phyloP scores from a whole-genome alignment of 2,113 vertebrate genomes.

The Elachura formosa region DNA sequence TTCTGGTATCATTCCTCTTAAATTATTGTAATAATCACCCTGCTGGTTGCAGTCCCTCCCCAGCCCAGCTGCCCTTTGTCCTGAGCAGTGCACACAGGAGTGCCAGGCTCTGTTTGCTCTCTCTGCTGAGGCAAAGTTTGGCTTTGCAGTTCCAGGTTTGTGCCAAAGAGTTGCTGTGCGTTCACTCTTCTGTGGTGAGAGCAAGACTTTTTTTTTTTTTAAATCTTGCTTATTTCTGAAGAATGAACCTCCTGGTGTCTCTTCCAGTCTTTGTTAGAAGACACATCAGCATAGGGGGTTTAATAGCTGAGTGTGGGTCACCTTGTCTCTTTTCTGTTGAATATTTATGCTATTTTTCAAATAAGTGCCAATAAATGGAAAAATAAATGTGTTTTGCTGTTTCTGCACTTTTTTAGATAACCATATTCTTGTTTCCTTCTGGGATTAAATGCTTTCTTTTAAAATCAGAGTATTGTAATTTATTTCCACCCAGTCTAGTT shows the following conservation, averaged over 20 bases:
- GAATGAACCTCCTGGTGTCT: not conserved
- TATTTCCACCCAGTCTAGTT: not conserved
- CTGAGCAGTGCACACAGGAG: not conserved
- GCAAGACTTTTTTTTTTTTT: not conserved
- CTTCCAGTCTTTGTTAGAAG: not conserved
- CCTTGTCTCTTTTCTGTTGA: conserved; percentile 30
- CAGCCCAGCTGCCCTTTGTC: not conserved
- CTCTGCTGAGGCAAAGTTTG: not conserved
- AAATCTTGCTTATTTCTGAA: not conserved
- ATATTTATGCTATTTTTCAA: conserved; percentile 60
- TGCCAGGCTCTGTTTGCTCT: not conserved
- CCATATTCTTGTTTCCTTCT: not conserved
- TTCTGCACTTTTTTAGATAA: not conserved
- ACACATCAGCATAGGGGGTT: not conserved
- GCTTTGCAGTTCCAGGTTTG: conserved; percentile 1
- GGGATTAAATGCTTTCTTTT: not conserved
- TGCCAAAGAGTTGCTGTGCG: conserved; percentile 1
- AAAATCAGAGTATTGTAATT: not conserved
- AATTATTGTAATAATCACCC: conserved; percentile 1
- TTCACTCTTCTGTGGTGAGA: conserved; percentile 18
- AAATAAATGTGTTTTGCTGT: not conserved
- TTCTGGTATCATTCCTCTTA: conserved; percentile 30
- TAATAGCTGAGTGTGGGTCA: not conserved
- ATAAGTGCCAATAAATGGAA: conserved; percentile 53
- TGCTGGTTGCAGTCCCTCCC: not conserved